Conservation (phyloP, 2,888 invertebrate species). For the Meiosimyza decipiens region DNA sequence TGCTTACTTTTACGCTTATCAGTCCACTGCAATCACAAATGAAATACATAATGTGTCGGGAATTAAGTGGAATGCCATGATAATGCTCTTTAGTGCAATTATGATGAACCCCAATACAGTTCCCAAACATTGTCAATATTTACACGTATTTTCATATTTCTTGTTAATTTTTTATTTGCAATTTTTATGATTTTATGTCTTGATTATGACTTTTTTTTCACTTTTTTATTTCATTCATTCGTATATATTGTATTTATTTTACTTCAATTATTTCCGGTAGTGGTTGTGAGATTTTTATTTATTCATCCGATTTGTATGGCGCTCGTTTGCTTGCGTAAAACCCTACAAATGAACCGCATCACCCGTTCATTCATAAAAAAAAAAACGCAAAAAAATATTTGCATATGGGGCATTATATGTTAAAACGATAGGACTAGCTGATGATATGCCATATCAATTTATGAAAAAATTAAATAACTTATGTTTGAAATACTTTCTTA, state of each 20-base stretch:
- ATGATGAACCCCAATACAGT: too few relatives aligned
- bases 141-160: slow-evolving; percentile 8
- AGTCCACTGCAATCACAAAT: too few relatives aligned
- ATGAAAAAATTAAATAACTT: too few relatives aligned
- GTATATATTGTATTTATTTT: slow-evolving; percentile 12
- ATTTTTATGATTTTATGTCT: not conserved
- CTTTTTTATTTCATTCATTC: not conserved
- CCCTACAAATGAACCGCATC: slow-evolving; percentile 36
- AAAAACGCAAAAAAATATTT: not conserved
- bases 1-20: too few relatives aligned
- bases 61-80: too few relatives aligned
- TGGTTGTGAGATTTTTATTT: slow-evolving; percentile 10
- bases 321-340: slow-evolving; percentile 23
- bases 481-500: too few relatives aligned
- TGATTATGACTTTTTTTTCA: slow-evolving; percentile 2
- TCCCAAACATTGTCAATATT: slow-evolving; percentile 17
- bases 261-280: slow-evolving; percentile 32
- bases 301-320: slow-evolving; percentile 6
- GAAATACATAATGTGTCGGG: too few relatives aligned
- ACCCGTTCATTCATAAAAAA: slow-evolving; percentile 38
- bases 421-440: too few relatives aligned
- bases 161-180: slow-evolving; percentile 25
- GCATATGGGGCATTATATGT: too few relatives aligned
- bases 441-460: too few relatives aligned
- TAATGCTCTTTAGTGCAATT: too few relatives aligned